These are phyloP conservation scores for Thymelicus sylvestris DNA, from an alignment of 2,888 invertebrate species.

Conservation along the genomic window DNA sequence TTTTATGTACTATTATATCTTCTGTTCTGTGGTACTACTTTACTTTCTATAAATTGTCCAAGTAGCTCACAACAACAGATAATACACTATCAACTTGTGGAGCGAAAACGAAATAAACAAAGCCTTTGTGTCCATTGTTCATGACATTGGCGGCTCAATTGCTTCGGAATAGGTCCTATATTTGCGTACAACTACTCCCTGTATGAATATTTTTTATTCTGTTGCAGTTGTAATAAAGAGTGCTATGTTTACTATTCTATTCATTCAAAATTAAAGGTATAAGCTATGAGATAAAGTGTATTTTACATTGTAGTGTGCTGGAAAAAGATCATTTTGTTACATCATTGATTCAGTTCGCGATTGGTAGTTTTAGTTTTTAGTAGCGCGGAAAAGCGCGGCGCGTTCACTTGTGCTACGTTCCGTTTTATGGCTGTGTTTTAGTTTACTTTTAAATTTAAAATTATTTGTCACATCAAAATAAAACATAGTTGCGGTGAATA, in stretches of 20 bases:
- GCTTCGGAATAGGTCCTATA: conserved; percentile 20
- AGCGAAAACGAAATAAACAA: conserved; percentile 27
- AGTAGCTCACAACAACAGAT: neutral
- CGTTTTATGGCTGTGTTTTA: conserved; percentile 24
- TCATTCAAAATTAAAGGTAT: conserved; percentile 11
- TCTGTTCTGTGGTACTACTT: too few species aligned
- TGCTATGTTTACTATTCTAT: neutral
- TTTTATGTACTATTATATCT: too few species aligned
- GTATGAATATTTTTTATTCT: conserved; percentile 31
- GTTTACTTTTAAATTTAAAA: conserved; percentile 7
- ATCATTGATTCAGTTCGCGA: conserved; percentile 21
- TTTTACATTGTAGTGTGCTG: neutral
- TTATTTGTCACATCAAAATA: neutral
- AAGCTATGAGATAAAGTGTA: neutral
- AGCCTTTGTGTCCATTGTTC: conserved; percentile 30
- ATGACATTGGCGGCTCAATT: conserved; percentile 25
- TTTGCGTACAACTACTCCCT: conserved; percentile 9
- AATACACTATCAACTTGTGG: conserved; percentile 18
- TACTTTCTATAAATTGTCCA: neutral
- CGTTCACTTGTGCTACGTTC: conserved; percentile 46
- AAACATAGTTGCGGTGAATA: conserved; percentile 3
- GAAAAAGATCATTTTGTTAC: conserved; percentile 10
- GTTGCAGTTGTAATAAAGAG: neutral
- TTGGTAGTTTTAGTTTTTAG: conserved; percentile 55
- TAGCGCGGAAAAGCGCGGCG: conserved; percentile 68